phyloP scores from a whole-genome alignment of 1,140 invertebrate genomes.

The Orius insidiosus region DNA sequence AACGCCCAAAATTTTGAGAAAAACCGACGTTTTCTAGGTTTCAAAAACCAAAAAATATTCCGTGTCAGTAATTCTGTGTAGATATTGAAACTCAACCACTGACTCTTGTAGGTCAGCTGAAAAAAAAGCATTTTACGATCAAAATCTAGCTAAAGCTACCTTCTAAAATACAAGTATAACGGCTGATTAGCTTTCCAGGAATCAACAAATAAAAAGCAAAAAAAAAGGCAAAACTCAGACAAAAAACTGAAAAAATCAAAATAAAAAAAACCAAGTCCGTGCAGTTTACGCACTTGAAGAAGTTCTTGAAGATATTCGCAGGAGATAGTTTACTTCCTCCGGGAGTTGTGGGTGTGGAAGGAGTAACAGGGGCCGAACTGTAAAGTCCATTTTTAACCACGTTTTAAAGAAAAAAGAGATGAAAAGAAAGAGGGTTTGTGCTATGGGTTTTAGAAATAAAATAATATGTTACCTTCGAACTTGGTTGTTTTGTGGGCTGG shows the following conservation, averaged over 20 bases:
- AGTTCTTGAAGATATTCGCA: constrained; percentile 84
- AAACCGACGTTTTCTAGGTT: too few relatives aligned
- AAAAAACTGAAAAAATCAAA: constrained; percentile 17
- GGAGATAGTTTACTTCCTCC: constrained; percentile 57
- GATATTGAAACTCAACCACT: too few relatives aligned
- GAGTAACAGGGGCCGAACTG: constrained; percentile 30
- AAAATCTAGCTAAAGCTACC: too few relatives aligned
- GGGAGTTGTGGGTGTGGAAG: constrained; percentile 36
- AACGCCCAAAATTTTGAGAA: too few relatives aligned
- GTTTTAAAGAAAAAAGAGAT: neutral
- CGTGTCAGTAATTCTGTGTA: too few relatives aligned
- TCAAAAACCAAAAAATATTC: too few relatives aligned
- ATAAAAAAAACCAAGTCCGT: too few relatives aligned
- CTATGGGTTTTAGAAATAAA: neutral
- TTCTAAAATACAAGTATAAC: too few relatives aligned
- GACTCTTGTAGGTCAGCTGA: too few relatives aligned
- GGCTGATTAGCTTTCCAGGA: constrained; percentile 1
- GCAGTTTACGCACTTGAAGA: constrained; percentile 60
- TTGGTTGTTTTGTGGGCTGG: constrained; percentile 22
- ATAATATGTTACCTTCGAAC: constrained; percentile 12
- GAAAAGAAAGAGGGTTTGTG: neutral
- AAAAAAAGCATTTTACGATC: too few relatives aligned
- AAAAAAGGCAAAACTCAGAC: constrained; percentile 12
- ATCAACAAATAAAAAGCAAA: constrained; percentile 8
- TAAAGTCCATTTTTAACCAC: constrained; percentile 4